Percentiles rank a stretch among this genome's conserved stretches.
phyloP scores from a whole-genome alignment of 2,113 vertebrate species.

The Orycteropus afer region DNA sequence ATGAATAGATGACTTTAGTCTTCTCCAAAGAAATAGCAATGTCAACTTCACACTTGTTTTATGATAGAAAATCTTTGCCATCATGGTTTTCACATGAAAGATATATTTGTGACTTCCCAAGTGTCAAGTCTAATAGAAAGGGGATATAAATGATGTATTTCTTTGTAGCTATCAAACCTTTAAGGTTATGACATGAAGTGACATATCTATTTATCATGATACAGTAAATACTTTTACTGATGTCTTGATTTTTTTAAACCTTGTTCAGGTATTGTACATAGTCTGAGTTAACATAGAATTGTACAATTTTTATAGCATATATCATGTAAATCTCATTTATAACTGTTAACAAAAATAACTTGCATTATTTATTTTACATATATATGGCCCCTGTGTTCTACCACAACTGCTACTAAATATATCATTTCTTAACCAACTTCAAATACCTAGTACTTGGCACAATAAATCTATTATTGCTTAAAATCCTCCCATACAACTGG shows the following conservation, averaged over 20 bases:
- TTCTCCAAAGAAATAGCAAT: constrained; percentile 56
- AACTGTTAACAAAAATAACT: too few species aligned
- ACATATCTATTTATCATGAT: constrained; percentile 73
- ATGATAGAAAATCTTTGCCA: constrained; percentile 74
- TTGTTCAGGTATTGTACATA: background rate
- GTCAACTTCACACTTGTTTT: constrained; percentile 67
- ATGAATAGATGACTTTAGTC: background rate
- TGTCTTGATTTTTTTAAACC: constrained; percentile 32
- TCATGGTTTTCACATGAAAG: constrained; percentile 62
- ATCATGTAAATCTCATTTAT: too few species aligned
- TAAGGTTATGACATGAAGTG: constrained; percentile 66
- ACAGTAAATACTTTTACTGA: constrained; percentile 56
- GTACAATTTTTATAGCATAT: background rate
- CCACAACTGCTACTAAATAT: background rate
- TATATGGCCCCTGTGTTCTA: too few species aligned
- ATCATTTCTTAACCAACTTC: background rate
- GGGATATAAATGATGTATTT: constrained; percentile 55
- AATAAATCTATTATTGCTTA: background rate
- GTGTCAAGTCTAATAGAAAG: constrained; percentile 67
- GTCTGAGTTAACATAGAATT: background rate
- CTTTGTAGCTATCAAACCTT: constrained; percentile 42
- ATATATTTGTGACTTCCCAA: constrained; percentile 67
- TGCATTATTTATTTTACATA: too few species aligned
- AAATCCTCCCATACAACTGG: background rate
- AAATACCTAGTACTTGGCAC: background rate